These are phyloP conservation scores for Trilocha varians DNA, from an alignment of 2,888 invertebrate species.

Conservation along the genomic window DNA sequence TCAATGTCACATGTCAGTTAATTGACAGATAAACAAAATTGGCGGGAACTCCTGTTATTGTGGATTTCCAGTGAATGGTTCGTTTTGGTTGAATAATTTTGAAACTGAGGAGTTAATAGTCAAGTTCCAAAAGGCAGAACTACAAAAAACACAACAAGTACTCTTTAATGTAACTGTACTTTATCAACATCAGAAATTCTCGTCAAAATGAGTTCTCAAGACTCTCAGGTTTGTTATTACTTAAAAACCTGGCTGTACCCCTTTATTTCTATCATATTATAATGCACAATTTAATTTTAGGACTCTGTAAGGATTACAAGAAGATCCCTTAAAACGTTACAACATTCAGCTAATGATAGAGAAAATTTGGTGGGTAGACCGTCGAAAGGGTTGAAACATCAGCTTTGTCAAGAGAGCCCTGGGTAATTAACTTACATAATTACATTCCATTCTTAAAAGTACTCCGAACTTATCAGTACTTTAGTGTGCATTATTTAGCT, in stretches of 20 bases:
- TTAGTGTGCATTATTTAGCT: no score
- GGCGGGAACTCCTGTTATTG: no score
- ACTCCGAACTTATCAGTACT: no score
- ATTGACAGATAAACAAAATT: no score
- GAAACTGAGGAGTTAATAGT: no score
- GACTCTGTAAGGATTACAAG: constrained; percentile 38
- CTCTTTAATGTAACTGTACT: no score
- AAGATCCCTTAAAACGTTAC: constrained; percentile 82
- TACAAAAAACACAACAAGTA: no score
- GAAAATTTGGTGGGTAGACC: constrained; percentile 84
- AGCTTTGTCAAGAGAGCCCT: constrained; percentile 61
- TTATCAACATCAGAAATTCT: background rate
- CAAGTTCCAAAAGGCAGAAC: no score
- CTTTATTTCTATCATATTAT: background rate
- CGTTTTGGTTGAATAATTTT: no score
- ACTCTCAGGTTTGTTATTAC: background rate
- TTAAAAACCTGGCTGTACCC: background rate
- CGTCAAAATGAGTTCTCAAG: constrained; percentile 1
- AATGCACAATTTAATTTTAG: background rate
- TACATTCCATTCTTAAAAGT: no score
- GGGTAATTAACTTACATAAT: constrained; percentile 40
- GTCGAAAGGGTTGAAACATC: constrained; percentile 62
- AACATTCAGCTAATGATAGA: constrained; percentile 79
- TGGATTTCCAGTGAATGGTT: no score
- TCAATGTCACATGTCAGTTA: no score